Base-by-base conservation (phyloP, 2,888 invertebrate species). In the Helobdella robusta region DNA sequence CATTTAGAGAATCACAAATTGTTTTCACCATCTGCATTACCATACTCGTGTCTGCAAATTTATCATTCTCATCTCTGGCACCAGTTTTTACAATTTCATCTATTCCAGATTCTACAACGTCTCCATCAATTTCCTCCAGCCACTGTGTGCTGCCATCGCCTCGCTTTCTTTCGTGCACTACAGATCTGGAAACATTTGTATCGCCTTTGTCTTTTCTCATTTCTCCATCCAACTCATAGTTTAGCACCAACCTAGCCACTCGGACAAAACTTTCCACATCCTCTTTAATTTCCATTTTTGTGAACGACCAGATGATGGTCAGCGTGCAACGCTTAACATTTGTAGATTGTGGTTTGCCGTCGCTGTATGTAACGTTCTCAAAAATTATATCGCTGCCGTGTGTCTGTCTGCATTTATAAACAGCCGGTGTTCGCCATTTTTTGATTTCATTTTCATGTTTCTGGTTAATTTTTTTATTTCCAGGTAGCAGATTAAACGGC, bases 281-380 rank as follows among this genome's bases (percentile, higher is more conserved):
- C 30, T 61, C 61, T 3, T 4, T 61, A 23, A 61, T 46, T 46
- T 61, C 61, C 20, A 46, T 61, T 18, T 61, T 61, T 23, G 40
- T 25, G 30, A 61, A 61, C 8, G 61, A 61, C 61, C 61, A 61
- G 5, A 46, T 23, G 36, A 61, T 23, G 46, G 61, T 61, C 30
- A 61, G 46, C 18, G 46, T 25, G 23, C 61, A 61, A 46, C 40
- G 40, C 36, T 44, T 61, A 15, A 44, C 40, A 1, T n/a, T n/a
- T 23, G 25, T 23, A 28, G 40, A 46, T 25, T n/a, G 40, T 35
- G 61, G 61, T 20, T 44, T 61, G 3, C 61, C 61, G 28, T 61
- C n/a, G 4, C 46, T 61, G 46, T 61, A 61, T 18, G 61, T 61
- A 23, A 61, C 44, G 28, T 61, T 61, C 23, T 61, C 61, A 28